phyloP scores from a whole-genome alignment of 2,113 vertebrate genomes.

The Apeltes quadracus region DNA sequence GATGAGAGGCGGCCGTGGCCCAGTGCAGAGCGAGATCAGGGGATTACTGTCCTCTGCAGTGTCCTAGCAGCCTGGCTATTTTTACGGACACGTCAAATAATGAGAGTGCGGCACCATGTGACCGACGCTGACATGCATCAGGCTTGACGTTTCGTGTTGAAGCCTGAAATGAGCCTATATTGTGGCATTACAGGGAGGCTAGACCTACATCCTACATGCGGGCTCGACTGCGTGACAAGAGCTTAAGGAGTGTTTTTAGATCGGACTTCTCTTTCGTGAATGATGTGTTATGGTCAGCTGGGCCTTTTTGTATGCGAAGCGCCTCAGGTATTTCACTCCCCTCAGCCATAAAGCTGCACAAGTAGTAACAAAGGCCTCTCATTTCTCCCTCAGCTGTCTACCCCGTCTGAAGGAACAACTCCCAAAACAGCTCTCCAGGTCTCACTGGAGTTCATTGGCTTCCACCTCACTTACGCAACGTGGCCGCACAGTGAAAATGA shows the following conservation, averaged over 20 bases:
- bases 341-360: constrained; percentile 8
- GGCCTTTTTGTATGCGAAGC: not conserved
- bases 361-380: constrained; percentile 28
- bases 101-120: constrained; percentile 50
- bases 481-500: constrained; percentile 21
- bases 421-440: constrained; percentile 13
- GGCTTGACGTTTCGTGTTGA: constrained; percentile 37
- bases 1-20: constrained; percentile 56
- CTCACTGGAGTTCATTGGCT: constrained; percentile 7
- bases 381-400: constrained; percentile 23
- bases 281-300: not conserved
- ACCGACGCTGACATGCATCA: constrained; percentile 52
- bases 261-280: constrained; percentile 7
- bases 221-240: constrained; percentile 13
- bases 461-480: constrained; percentile 15
- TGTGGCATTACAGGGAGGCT: constrained; percentile 20
- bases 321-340: constrained; percentile 24
- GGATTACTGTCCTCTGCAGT: constrained; percentile 66
- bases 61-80: constrained; percentile 58
- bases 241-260: constrained; percentile 30
- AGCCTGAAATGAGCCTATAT: constrained; percentile 12
- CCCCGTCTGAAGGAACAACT: constrained; percentile 10
- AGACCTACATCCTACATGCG: not conserved
- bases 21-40: constrained; percentile 64
- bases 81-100: constrained; percentile 67